Evolutionary conservation across 2,888 invertebrate genomes (phyloP), one percentile per base, ranked within the genome.

Genomic region (Pemphredon lugubris): DNA sequence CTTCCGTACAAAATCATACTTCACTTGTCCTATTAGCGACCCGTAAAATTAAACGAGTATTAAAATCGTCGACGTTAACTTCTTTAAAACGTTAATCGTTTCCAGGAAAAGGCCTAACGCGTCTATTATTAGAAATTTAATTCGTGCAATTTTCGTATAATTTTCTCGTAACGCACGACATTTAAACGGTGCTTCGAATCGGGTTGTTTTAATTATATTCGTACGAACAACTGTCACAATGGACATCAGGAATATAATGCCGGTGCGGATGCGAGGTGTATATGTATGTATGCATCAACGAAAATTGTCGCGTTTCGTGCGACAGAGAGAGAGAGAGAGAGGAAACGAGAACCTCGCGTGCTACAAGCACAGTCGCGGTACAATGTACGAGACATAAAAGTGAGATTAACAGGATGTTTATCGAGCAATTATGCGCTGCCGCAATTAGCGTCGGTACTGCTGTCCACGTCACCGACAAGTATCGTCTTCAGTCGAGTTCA

Each of bases 341-440:
- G 55, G 55, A 60, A 69, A 59, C 54, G 71, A 65, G 61, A 34
- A 40, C 53, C 72, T 79, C 72, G 80, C 79, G 80, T 81, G 80
- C 58, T 68, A n/a, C 50, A 13, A 7, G 47, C 53, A 48, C 39
- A 21, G 67, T 14, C 67, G 45, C 60, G 55, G 47, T 67, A 80
- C 75, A 78, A 77, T 74, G 72, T 75, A 66, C 58, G 66, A 57
- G 66, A 73, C 70, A 66, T 77, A 83, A 83, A 81, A 82, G 84
- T 75, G 84, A 82, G 84, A 88, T 87, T 86, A 86, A 85, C 87
- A 82, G 85, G 86, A 88, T 89, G 87, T 88, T 89, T 87, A 88
- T 89, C 87, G 85, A 88, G 84, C 86, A 87, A 87, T 88, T 87
- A 88, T 79, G 78, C 77, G 72, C 74, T 58, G 73, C 67, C 45